Evolutionary conservation across 1,140 invertebrate species (phyloP), one percentile per base, ranked within the genome.

Genomic region (Pomacea maculata): DNA sequence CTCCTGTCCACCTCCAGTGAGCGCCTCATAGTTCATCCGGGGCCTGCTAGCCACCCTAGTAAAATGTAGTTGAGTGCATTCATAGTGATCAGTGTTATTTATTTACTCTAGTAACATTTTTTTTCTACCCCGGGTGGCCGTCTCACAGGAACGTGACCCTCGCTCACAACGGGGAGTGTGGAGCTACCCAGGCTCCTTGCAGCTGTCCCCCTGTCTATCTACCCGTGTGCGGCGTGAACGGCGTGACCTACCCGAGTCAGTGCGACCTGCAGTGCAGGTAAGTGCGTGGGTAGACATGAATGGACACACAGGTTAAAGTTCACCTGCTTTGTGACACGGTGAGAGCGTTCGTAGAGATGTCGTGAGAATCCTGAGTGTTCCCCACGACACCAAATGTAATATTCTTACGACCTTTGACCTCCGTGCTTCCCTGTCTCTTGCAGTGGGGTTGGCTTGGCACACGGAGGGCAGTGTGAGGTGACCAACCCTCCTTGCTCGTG

Each of bases 181-280:
- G 61, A 68, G 61, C 45, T 45, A 25, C 25, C 29, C 11, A 72
- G 1, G 55, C 78, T 61, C 64, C 67, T 21, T 86, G 85, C 64
- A 25, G 45, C 10, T 86, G 85, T 67, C 80, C 78, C 0, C 65
- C 54, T 45, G 72, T 82, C 8, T 95, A 94, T 83, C 94, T 94
- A 88, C 95, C 95, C 52, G 93, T 96, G 7, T 96, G 95, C 86
- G 95, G 94, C 7, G 91, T 93, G 3, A 93, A 96, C 84, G 89
- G 90, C 8, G 88, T 93, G 17, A 92, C 93, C 0, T 96, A 95
- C 84, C 83, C 86, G 1, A 95, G 95, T 88, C 87, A 91, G 29
- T 93, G 93, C 78, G 92, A 88, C 76, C 82, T 81, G 12, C 63
- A 78, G 2, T 86, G 84, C 76, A 76, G 71, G 81, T 82, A 79